Conservation (phyloP, 2,888 invertebrate genomes). For the Chalcis sispes region DNA sequence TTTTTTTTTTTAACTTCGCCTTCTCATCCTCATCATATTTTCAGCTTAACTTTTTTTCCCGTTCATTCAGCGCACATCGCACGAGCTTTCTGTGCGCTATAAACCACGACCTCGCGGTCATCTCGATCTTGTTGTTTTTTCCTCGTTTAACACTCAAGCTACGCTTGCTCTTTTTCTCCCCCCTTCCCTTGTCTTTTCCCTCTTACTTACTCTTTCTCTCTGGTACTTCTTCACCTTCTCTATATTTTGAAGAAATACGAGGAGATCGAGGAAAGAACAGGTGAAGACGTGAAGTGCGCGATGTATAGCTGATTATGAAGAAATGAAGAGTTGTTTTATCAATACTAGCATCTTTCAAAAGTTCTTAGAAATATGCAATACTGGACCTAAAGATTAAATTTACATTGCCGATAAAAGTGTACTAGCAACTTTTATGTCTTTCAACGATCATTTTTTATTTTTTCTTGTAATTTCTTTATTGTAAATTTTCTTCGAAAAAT, state of each 20-base stretch:
- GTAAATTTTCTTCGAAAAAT: no score
- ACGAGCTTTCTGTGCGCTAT: constrained; percentile 30
- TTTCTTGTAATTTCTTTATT: no score
- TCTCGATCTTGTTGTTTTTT: constrained; percentile 34
- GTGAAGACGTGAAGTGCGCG: not conserved
- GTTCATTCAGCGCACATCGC: no score
- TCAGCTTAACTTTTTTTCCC: constrained; percentile 32
- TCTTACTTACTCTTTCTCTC: no score
- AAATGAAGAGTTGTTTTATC: constrained; percentile 29
- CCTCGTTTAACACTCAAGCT: constrained; percentile 9
- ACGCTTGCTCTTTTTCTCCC: not conserved
- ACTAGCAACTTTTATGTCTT: no score
- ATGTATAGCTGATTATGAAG: constrained; percentile 27
- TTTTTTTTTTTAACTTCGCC: constrained; percentile 18
- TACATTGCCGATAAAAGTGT: no score
- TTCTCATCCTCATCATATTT: constrained; percentile 27
- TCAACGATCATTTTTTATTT: no score
- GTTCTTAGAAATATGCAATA: not conserved
- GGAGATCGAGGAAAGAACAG: constrained; percentile 4
- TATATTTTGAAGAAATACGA: constrained; percentile 24
- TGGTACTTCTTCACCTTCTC: no score
- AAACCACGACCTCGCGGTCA: constrained; percentile 42
- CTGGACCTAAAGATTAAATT: not conserved
- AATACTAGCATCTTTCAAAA: constrained; percentile 1
- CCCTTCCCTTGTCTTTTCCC: no score